Evolutionary conservation across 2,113 vertebrate species (phyloP), one percentile per base, ranked within the genome.

Genomic region (Mohoua ochrocephala): DNA sequence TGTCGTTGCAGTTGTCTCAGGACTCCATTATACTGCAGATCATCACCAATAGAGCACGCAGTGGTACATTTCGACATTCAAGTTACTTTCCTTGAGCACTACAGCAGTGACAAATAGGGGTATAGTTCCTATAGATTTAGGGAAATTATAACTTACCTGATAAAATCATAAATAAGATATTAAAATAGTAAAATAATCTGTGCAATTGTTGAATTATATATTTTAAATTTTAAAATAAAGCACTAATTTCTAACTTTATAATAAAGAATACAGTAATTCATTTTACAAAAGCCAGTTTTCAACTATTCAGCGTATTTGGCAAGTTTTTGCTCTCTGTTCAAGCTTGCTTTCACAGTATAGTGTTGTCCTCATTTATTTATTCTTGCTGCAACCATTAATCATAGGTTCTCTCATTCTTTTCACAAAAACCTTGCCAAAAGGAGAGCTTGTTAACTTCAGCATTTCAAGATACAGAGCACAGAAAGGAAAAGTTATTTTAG

Each of bases 351-450:
- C 78, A 86, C 33, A 60, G 6, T 83, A 45, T 39, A 54, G 44
- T 81, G 30, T 89, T 95, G 61, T 84, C 49, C 49, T 89, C 41
- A 80, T 94, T 92, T 84, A 57, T 74, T 84, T 91, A 65, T 82
- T 89, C 52, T 89, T 92, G 31, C 75, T 94, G 61, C 41, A 93
- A 77, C 35, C 44, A 76, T 93, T 95, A 84, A 90, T 93, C 87
- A 87, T 67, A 92, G 42, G 21, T 90, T 93, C 14, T 91, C 75
- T 93, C 24, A 71, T 69, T 92, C 50, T 95, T 83, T 88, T 75
- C 41, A 54, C 78, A 56, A 83, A 81, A 37, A 20, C 44, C 70
- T 91, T 82, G 60, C 52, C 73, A 87, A 74, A 74, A 85, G 35
- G 42, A 85, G 82, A 87, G 13, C 45, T 70, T 84, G 81, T 93